phyloP scores from a whole-genome alignment of 2,113 vertebrate genomes.

The Vulpes lagopus region DNA sequence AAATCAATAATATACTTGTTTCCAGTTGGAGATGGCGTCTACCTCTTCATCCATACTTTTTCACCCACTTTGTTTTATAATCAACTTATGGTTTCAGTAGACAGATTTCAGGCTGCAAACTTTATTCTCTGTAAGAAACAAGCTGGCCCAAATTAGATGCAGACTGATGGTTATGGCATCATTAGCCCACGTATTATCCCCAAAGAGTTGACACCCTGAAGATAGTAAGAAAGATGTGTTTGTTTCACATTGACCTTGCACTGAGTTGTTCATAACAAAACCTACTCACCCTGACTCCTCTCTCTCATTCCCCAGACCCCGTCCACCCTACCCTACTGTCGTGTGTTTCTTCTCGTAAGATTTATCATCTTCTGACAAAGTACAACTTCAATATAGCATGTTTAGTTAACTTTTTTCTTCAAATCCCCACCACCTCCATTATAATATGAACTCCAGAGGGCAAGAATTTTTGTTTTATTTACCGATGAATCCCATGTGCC shows the following conservation, averaged over 20 bases:
- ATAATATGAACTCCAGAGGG: not conserved
- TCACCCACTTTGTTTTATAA: not conserved
- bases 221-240: not conserved
- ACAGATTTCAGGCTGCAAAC: accelerated
- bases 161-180: accelerated
- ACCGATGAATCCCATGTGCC: not conserved
- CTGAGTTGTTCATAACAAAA: accelerated
- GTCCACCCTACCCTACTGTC: too few relatives aligned
- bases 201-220: not conserved
- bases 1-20: not conserved
- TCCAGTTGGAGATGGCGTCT: not conserved
- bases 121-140: not conserved
- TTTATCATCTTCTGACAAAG: not conserved
- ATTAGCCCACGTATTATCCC: not conserved
- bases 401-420: not conserved
- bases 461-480: not conserved
- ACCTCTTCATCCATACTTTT: not conserved
- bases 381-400: not conserved
- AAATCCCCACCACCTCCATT: too few relatives aligned
- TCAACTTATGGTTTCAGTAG: not conserved
- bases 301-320: too few relatives aligned
- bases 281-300: too few relatives aligned
- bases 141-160: not conserved
- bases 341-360: not conserved
- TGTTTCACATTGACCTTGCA: not conserved